Conservation (phyloP, 2,113 vertebrate genomes). For the Boleophthalmus pectinirostris region DNA sequence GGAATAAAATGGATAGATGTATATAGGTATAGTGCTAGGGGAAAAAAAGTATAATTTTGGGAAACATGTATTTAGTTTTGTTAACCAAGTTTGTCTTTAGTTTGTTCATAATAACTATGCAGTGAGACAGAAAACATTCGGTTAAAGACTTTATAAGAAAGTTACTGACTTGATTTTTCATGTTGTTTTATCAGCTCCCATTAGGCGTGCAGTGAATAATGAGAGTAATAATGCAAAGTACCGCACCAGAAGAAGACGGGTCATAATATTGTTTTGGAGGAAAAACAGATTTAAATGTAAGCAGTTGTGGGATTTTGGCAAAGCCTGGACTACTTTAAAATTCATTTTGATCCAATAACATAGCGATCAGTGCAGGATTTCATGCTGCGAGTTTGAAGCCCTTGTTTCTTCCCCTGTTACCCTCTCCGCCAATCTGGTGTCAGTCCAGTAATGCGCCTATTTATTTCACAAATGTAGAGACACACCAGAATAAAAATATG, state of each 20-base stretch:
- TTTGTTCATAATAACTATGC: not conserved
- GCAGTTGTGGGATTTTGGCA: constrained; percentile 18
- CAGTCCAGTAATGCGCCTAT: not conserved
- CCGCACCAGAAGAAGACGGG: not conserved
- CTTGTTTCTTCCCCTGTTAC: constrained; percentile 23
- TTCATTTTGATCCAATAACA: constrained; percentile 34
- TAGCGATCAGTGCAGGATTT: constrained; percentile 28
- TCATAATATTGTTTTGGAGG: constrained; percentile 21
- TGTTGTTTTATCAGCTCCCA: constrained; percentile 14
- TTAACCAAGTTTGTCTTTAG: not conserved
- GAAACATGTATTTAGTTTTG: not conserved
- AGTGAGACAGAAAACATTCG: not conserved
- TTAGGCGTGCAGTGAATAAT: constrained; percentile 15
- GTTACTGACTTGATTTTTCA: not conserved
- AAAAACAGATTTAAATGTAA: constrained; percentile 24
- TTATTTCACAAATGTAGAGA: not conserved
- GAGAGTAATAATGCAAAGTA: not conserved
- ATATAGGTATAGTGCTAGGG: not conserved
- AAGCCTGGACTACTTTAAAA: constrained; percentile 17
- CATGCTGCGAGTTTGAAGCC: constrained; percentile 21
- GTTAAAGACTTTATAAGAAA: constrained; percentile 3
- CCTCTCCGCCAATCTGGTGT: constrained; percentile 30
- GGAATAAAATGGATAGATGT: too few species aligned
- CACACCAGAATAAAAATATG: not conserved
- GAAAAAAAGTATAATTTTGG: not conserved